Evolutionary conservation across 2,888 invertebrate genomes (phyloP), one percentile per base, ranked within the genome.

Genomic region (Polydesmus complanatus): DNA sequence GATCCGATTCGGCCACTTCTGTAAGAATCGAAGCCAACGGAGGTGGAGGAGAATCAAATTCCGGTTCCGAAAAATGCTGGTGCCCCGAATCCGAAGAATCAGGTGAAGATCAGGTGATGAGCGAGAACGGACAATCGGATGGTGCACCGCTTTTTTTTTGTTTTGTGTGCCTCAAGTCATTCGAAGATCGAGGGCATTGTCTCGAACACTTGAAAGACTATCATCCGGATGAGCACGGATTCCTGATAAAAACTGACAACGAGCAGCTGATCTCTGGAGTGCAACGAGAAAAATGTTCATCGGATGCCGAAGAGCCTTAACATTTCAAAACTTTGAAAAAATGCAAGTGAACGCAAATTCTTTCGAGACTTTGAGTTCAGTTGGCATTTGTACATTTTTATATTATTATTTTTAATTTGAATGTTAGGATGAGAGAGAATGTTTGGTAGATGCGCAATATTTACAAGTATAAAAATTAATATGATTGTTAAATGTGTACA

Each of bases 51-150:
- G 53, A 47, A 21, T 58, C 52, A n/a, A 53, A 27, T 21, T 58
- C 58, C 3, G 58, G 52, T 18, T 58, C 58, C 11, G 52, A n/a
- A 8, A 19, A 51, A 22, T 27, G 47, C n/a, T 53, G 58, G 11
- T 51, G 58, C 27, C 52, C 49, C 51, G 58, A 58, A 19, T 58
- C 58, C 8, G 58, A 58, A 53, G 58, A 58, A 52, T 58, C 58
- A 3, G 58, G 58, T 3, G 58, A 58, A 52, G 58, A 58, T 22
- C 19, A n/a, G 2, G 57, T 14, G 3, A 5, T 25, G 1, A 48
- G 48, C 19, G 51, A 27, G 18, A 27, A 27, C 14, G 18, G 58
- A 14, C 21, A 49, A n/a, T 37, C 52, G 14, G 25, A 26, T 5
- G 52, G 27, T 19, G 8, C 11, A 27, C 50, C 58, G 2, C 1